These are phyloP conservation scores for Ditula angustiorana DNA, from an alignment of 2,888 invertebrate species.

Conservation along the genomic window DNA sequence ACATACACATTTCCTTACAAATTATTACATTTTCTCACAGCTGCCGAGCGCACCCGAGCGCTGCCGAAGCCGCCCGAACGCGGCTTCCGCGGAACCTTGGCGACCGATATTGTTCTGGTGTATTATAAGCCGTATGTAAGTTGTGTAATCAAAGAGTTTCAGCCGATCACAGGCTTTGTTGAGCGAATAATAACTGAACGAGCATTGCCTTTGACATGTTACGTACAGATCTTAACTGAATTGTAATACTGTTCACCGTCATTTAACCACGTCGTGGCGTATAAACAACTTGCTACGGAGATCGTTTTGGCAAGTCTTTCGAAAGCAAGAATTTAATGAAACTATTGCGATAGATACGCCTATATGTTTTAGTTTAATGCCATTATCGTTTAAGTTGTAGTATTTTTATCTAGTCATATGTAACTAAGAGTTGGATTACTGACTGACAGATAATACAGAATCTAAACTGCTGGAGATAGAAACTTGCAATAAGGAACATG, in stretches of 20 bases:
- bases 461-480: too few species aligned
- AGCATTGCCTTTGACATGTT: neutral
- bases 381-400: too few species aligned
- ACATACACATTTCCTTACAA: slow-evolving; percentile 21
- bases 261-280: neutral
- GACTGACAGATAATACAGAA: too few species aligned
- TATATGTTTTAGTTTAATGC: too few species aligned
- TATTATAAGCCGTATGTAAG: slow-evolving; percentile 21
- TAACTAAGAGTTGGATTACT: too few species aligned
- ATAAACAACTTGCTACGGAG: neutral
- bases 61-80: slow-evolving; percentile 20
- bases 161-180: slow-evolving; percentile 21
- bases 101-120: slow-evolving; percentile 49
- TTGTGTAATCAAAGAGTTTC: slow-evolving; percentile 37
- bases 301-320: neutral
- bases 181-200: neutral
- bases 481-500: too few species aligned
- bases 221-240: neutral
- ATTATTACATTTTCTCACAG: slow-evolving; percentile 12
- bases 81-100: slow-evolving; percentile 51
- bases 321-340: too few species aligned
- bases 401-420: too few species aligned
- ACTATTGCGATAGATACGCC: too few species aligned
- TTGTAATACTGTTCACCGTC: neutral
- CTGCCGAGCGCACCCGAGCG: slow-evolving; percentile 26